A percentile compares a stretch with the other conserved stretches of the same genome.
These are phyloP conservation scores for Brotula barbata DNA, from an alignment of 2,797 vertebrate species.

Conservation along the genomic window DNA sequence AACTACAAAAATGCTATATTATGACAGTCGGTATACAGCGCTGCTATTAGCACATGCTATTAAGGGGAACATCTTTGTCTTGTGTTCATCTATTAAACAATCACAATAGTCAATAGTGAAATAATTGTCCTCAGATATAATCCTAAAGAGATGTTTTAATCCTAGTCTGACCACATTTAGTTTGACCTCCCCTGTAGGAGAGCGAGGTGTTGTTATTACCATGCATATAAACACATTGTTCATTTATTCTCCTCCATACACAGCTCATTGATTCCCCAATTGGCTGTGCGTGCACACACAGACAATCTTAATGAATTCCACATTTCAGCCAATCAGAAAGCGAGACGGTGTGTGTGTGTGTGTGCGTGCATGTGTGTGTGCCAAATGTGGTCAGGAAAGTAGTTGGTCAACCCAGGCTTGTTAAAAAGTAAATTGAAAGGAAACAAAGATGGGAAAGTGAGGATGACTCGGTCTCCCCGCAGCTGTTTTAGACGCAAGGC, in stretches of 20 bases:
- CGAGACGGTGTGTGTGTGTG: slow-evolving; percentile 39
- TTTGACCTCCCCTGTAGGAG: slow-evolving; percentile 52
- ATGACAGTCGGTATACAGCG: too few species aligned
- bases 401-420: slow-evolving; percentile 70
- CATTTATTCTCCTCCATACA: slow-evolving; percentile 56
- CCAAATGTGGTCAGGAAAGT: slow-evolving; percentile 23
- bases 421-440: slow-evolving; percentile 81
- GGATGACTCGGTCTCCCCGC: slow-evolving; percentile 45
- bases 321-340: slow-evolving; percentile 52
- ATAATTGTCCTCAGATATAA: slow-evolving; percentile 48
- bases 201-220: slow-evolving; percentile 39
- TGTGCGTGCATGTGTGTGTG: slow-evolving; percentile 8
- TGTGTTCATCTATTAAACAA: too few species aligned
- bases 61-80: too few species aligned
- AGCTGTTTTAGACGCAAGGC: slow-evolving; percentile 59
- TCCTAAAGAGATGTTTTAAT: slow-evolving; percentile 36
- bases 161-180: slow-evolving; percentile 37
- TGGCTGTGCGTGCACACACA: slow-evolving; percentile 34
- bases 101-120: too few species aligned
- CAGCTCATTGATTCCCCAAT: slow-evolving; percentile 62
- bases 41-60: too few species aligned
- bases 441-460: slow-evolving; percentile 64
- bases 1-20: too few species aligned
- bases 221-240: slow-evolving; percentile 64
- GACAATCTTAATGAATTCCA: slow-evolving; percentile 74